Evolutionary conservation across 2,113 vertebrate species (phyloP).

Genomic region (Rissa tridactyla): DNA sequence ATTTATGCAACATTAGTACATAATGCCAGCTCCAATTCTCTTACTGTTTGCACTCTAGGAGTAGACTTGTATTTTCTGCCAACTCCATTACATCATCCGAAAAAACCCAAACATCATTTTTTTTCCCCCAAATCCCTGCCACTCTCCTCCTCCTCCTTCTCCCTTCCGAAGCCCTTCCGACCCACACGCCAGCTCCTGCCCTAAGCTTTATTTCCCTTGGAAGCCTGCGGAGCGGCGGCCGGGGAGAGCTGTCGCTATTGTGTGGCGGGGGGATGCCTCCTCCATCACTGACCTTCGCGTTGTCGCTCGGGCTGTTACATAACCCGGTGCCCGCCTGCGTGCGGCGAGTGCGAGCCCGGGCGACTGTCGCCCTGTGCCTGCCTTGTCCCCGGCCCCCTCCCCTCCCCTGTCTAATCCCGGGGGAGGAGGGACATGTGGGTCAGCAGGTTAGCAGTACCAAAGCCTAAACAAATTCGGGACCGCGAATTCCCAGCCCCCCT

Average conservation of each 20-base stretch:
- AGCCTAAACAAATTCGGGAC: neutral
- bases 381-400: neutral
- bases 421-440: slow-evolving; percentile 59
- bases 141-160: neutral
- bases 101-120: slow-evolving; percentile 70
- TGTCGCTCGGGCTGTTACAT: slow-evolving; percentile 73
- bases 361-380: slow-evolving; percentile 23
- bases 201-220: neutral
- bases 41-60: slow-evolving; percentile 72
- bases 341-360: neutral
- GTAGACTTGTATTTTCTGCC: slow-evolving; percentile 73
- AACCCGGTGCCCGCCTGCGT: slow-evolving; percentile 69
- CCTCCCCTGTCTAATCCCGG: neutral
- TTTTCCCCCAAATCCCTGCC: neutral
- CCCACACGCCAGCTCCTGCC: neutral
- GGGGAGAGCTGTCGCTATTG: slow-evolving; percentile 54
- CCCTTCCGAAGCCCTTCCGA: neutral
- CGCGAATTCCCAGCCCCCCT: neutral
- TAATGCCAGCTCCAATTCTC: slow-evolving; percentile 71
- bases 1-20: slow-evolving; percentile 70
- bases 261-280: slow-evolving; percentile 59
- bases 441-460: slow-evolving; percentile 69
- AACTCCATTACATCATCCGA: slow-evolving; percentile 76
- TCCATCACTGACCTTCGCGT: slow-evolving; percentile 71
- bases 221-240: slow-evolving; percentile 1